Base-by-base conservation (phyloP, 2,888 invertebrate species). In the Lysandra coridon region DNA sequence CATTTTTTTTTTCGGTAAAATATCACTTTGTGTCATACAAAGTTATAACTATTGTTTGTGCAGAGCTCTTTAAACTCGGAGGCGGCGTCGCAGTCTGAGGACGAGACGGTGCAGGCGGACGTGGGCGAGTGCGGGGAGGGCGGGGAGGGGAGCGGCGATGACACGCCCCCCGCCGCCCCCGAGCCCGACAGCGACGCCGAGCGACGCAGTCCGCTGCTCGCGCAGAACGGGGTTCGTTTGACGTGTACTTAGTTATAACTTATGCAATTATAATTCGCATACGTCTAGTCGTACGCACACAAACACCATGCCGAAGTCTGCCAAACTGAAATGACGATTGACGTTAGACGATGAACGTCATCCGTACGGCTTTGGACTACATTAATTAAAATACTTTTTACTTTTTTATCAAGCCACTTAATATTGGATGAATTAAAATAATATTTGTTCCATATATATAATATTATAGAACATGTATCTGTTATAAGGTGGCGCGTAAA, bases 101-200 rank as follows among this genome's bases (percentile, higher is more conserved):
- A 80, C 49, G 81, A 80, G 33, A 81, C 81, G 40, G 86, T 86
- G 74, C 82, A 80, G 78, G 83, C 78, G 57, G 84, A 80, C 57
- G 83, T 81, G 44, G 82, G 80, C 64, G 82, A 80, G 23, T 81
- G 81, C 78, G 82, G 81, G 60, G 83, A 49, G 49, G 49, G 49
- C 49, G 49, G 49, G 49, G 49, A 49, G 49, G 49, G 49, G 49
- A 49, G 69, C 69, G 30, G 73, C 78, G 81, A 81, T 73, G 82
- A 81, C 60, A 81, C 79, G 78, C 84, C 83, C 44, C 86, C 83
- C 80, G 83, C 81, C 86, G 95, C 93, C 62, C 92, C 95, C 74
- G 97, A 97, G 85, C 97, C 97, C 83, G 97, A 98, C 87, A 98
- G 98, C 87, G 98, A 98, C 89, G 96, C 97, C 78, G 98, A 98